phyloP scores from a whole-genome alignment of 53 echinoderm and acorn worm genomes.

The Glandiceps talaboti region DNA sequence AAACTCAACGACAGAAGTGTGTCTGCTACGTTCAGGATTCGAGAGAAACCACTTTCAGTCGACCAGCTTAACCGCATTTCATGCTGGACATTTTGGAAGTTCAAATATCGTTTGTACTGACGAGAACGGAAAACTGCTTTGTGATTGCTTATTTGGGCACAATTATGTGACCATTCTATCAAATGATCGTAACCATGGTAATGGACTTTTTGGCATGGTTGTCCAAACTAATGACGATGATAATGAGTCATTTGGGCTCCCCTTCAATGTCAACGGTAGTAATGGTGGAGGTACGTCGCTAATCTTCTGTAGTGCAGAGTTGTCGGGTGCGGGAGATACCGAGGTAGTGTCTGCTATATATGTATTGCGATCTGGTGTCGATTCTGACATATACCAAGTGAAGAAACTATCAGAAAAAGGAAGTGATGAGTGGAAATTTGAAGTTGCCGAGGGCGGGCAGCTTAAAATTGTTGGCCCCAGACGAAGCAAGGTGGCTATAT shows the following conservation, averaged over 20 bases:
- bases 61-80: conserved; percentile 29
- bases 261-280: conserved; percentile 52
- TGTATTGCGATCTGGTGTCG: background rate
- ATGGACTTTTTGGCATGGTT: conserved; percentile 34
- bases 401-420: background rate
- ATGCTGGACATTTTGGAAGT: conserved; percentile 47
- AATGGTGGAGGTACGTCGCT: conserved; percentile 71
- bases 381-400: background rate
- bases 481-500: conserved; percentile 40
- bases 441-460: conserved; percentile 10
- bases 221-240: conserved; percentile 4
- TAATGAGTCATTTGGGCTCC: background rate
- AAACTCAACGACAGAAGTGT: conserved; percentile 23
- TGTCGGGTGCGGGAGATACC: conserved; percentile 1
- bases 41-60: conserved; percentile 44
- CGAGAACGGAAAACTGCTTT: conserved; percentile 27
- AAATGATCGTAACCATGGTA: conserved; percentile 43
- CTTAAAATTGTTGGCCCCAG: conserved; percentile 43
- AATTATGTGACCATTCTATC: conserved; percentile 40
- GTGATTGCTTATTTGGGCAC: conserved; percentile 36
- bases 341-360: background rate
- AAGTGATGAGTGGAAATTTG: conserved; percentile 32
- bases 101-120: conserved; percentile 45
- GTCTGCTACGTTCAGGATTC: conserved; percentile 60
- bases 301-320: conserved; percentile 7